A percentile compares a stretch with the other conserved stretches of the same genome.
Conservation (phyloP, 2,888 invertebrate species). For the Hypsopygia costalis region DNA sequence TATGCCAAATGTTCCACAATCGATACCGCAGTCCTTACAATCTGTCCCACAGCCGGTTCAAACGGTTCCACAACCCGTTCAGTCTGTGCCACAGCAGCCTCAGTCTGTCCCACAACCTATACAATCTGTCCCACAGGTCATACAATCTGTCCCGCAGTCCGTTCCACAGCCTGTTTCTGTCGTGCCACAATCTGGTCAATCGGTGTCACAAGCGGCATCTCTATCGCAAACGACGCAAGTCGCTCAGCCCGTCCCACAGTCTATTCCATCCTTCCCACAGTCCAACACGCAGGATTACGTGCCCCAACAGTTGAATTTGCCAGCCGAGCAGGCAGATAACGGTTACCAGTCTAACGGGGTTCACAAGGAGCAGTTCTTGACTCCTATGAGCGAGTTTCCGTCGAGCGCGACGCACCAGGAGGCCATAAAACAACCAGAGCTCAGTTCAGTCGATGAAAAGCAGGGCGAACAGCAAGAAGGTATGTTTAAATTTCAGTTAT, state of each 20-base stretch:
- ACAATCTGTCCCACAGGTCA: conserved; percentile 16
- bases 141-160: conserved; percentile 25
- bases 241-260: conserved; percentile 14
- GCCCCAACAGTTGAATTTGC: conserved; percentile 52
- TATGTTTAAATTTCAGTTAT: too few species aligned
- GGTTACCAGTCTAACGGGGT: conserved; percentile 43
- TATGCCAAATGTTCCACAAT: conserved; percentile 13
- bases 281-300: conserved; percentile 34
- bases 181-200: conserved; percentile 13
- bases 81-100: conserved; percentile 20
- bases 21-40: conserved; percentile 18
- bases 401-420: conserved; percentile 49
- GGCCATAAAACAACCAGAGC: conserved; percentile 52
- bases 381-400: conserved; percentile 68
- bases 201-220: conserved; percentile 5
- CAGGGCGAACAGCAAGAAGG: conserved; percentile 35
- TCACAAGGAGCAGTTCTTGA: conserved; percentile 67
- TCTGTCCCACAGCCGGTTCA: conserved; percentile 21
- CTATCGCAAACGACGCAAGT: conserved; percentile 10
- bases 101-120: conserved; percentile 20
- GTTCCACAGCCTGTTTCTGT: conserved; percentile 10
- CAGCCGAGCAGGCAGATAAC: conserved; percentile 45
- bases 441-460: conserved; percentile 67
- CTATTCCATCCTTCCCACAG: conserved; percentile 17
- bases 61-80: conserved; percentile 19